phyloP scores from a whole-genome alignment of 2,113 vertebrate species.

The Platichthys flesus region DNA sequence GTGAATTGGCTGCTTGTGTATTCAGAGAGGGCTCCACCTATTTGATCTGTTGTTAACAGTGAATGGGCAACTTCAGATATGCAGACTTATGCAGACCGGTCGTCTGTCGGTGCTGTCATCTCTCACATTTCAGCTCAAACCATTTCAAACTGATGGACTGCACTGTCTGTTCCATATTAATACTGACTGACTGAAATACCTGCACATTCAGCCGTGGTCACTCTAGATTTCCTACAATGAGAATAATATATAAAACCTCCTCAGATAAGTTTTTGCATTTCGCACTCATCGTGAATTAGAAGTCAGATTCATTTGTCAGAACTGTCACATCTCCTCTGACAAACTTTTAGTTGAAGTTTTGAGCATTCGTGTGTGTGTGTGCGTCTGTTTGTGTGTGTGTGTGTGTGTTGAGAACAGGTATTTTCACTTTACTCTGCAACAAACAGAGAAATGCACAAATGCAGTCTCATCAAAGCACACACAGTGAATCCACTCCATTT shows the following conservation, averaged over 20 bases:
- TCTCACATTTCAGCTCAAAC: conserved; percentile 17
- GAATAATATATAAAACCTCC: conserved; percentile 31
- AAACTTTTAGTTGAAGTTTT: no score
- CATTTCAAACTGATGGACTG: conserved; percentile 42
- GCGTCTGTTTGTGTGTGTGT: neutral
- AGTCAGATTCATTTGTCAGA: conserved; percentile 3
- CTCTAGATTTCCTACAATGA: conserved; percentile 18
- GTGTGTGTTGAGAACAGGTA: neutral
- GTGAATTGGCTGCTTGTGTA: no score
- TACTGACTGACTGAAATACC: conserved; percentile 18
- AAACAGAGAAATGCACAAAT: conserved; percentile 2
- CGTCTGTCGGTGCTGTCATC: neutral
- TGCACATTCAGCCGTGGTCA: conserved; percentile 37
- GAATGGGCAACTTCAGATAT: no score
- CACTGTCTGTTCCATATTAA: conserved; percentile 28
- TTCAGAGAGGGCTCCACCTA: no score
- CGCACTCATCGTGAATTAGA: conserved; percentile 37
- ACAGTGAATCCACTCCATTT: neutral
- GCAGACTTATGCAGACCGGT: neutral
- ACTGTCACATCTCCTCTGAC: no score
- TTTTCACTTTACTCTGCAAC: conserved; percentile 1
- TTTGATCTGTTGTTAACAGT: no score
- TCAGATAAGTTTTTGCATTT: no score
- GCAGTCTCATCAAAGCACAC: conserved; percentile 3
- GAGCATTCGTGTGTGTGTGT: neutral